phyloP scores from a whole-genome alignment of 2,113 vertebrate genomes.

The Myrmecophaga tridactyla region DNA sequence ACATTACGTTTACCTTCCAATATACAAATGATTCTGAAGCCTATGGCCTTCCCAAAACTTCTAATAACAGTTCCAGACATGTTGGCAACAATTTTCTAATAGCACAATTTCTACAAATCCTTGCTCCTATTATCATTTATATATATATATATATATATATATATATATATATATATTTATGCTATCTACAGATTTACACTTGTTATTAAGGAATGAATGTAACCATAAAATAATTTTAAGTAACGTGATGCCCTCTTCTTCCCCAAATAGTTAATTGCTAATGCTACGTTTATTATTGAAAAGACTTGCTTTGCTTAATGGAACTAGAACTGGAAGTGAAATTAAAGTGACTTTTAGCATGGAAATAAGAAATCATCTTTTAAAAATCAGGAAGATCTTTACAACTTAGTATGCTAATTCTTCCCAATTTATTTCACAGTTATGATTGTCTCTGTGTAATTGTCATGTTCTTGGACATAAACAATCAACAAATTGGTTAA shows the following conservation, averaged over 20 bases:
- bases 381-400: background rate
- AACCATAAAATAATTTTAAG: constrained; percentile 16
- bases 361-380: background rate
- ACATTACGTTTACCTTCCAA: background rate
- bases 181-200: background rate
- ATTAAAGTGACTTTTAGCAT: background rate
- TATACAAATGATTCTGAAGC: background rate
- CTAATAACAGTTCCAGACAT: background rate
- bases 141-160: background rate
- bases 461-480: background rate
- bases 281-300: background rate
- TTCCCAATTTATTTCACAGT: background rate
- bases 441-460: background rate
- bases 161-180: background rate
- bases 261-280: background rate
- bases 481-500: background rate
- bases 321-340: background rate
- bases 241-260: background rate
- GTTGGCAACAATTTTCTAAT: background rate
- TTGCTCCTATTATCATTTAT: background rate
- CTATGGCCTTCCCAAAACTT: background rate
- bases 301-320: background rate
- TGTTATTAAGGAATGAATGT: background rate
- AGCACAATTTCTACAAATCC: background rate
- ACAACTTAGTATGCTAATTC: background rate